Evolutionary conservation across 1,140 invertebrate genomes (phyloP).

Genomic region (Archegozetes longisetosus): DNA sequence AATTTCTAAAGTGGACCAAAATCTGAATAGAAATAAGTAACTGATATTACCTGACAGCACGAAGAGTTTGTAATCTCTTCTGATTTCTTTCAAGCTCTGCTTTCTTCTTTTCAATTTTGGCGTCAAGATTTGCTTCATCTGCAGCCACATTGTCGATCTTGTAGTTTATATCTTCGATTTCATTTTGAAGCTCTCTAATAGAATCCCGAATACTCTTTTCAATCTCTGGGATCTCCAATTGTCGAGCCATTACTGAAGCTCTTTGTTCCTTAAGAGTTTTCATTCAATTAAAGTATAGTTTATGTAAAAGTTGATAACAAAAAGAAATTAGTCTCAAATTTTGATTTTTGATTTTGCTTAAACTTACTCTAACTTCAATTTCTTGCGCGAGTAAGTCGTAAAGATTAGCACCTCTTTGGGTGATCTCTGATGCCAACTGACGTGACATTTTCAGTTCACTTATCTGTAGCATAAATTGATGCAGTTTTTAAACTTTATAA

Average conservation of each 20-base stretch:
- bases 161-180: conserved; percentile 50
- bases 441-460: conserved; percentile 71
- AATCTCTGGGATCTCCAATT: conserved; percentile 65
- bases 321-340: conserved; percentile 15
- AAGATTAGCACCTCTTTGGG: conserved; percentile 66
- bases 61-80: conserved; percentile 76
- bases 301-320: background rate
- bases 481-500: background rate
- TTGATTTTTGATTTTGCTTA: too few species aligned
- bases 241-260: conserved; percentile 45
- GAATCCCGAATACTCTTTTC: conserved; percentile 53
- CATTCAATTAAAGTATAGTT: too few species aligned
- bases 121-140: conserved; percentile 66
- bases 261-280: conserved; percentile 43
- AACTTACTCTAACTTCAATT: conserved; percentile 62
- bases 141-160: conserved; percentile 67
- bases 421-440: conserved; percentile 73
- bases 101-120: conserved; percentile 76
- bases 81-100: conserved; percentile 79
- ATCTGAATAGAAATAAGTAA: too few species aligned
- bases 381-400: conserved; percentile 83
- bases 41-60: conserved; percentile 77
- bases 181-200: conserved; percentile 45
- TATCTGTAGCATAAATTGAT: conserved; percentile 27
- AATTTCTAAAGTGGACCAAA: too few species aligned